phyloP scores from a whole-genome alignment of 2,113 vertebrate species.

The Petaurus breviceps region DNA sequence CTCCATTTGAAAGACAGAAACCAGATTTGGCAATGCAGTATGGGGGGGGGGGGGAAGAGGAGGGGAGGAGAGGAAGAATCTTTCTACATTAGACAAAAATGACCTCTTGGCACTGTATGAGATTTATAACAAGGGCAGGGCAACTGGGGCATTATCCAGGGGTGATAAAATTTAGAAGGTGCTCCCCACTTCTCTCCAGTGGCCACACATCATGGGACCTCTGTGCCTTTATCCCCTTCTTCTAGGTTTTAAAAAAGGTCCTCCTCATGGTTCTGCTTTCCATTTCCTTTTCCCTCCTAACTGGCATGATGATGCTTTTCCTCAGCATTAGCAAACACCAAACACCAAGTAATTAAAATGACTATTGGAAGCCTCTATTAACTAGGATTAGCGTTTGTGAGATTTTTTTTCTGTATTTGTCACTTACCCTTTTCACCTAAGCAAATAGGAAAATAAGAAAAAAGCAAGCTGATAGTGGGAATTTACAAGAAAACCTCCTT shows the following conservation, averaged over 20 bases:
- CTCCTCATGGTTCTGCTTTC: neutral
- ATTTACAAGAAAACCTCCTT: slow-evolving; percentile 11
- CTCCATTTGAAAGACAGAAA: slow-evolving; percentile 73
- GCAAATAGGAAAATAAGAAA: slow-evolving; percentile 6
- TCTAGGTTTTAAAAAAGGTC: slow-evolving; percentile 9
- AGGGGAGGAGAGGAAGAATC: neutral
- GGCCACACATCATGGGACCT: neutral
- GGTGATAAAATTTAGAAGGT: neutral
- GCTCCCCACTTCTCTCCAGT: neutral
- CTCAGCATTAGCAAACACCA: slow-evolving; percentile 12
- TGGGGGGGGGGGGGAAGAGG: slow-evolving; percentile 70
- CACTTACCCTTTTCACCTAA: neutral
- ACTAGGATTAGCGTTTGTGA: slow-evolving; percentile 33
- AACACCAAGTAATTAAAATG: slow-evolving; percentile 20
- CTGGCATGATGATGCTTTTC: neutral
- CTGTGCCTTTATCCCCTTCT: neutral
- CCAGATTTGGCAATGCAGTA: slow-evolving; percentile 72
- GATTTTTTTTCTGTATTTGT: neutral
- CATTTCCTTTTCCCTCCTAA: neutral
- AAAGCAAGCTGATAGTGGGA: neutral
- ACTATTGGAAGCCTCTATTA: slow-evolving; percentile 2
- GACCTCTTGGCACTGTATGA: neutral
- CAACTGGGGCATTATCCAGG: neutral
- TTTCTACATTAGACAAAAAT: neutral
- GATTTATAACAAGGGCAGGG: neutral